A percentile compares a stretch with the other conserved stretches of the same genome.
Evolutionary conservation across 2,797 vertebrate genomes (phyloP).

Genomic region (Vespertilio murinus): DNA sequence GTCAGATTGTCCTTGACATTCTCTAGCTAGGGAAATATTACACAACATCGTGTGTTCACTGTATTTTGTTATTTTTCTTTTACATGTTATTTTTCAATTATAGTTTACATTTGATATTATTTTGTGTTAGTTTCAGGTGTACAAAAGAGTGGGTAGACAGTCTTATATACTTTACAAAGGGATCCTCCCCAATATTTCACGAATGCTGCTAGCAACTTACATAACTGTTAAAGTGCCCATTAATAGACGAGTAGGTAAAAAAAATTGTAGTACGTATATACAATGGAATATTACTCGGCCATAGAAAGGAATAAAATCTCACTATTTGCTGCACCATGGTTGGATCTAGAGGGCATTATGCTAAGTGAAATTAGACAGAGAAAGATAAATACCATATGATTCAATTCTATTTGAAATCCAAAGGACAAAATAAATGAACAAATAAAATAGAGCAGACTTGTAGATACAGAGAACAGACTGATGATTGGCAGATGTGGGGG

Average conservation of each 20-base stretch:
- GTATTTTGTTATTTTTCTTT: conserved; percentile 26
- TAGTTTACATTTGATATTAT: not conserved
- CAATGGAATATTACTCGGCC: not conserved
- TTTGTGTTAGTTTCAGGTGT: not conserved
- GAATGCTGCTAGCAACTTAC: not conserved
- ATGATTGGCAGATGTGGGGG: not conserved
- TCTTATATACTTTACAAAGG: not conserved
- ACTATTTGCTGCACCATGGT: not conserved
- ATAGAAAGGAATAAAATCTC: not conserved
- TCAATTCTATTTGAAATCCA: not conserved
- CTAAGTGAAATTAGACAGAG: not conserved
- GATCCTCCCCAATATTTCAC: not conserved
- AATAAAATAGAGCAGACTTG: not conserved
- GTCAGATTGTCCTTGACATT: not conserved
- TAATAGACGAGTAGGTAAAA: not conserved
- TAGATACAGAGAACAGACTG: not conserved
- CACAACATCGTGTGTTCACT: not conserved
- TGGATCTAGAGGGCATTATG: not conserved
- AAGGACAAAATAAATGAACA: not conserved
- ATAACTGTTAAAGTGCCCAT: not conserved
- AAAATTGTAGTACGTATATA: not conserved
- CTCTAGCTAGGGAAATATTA: not conserved
- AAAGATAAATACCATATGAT: not conserved
- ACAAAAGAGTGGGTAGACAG: not conserved
- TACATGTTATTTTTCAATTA: not conserved